A percentile compares a stretch with the other conserved stretches of the same genome.
phyloP scores from a whole-genome alignment of 2,888 invertebrate species.

The Euplagia quadripunctaria region DNA sequence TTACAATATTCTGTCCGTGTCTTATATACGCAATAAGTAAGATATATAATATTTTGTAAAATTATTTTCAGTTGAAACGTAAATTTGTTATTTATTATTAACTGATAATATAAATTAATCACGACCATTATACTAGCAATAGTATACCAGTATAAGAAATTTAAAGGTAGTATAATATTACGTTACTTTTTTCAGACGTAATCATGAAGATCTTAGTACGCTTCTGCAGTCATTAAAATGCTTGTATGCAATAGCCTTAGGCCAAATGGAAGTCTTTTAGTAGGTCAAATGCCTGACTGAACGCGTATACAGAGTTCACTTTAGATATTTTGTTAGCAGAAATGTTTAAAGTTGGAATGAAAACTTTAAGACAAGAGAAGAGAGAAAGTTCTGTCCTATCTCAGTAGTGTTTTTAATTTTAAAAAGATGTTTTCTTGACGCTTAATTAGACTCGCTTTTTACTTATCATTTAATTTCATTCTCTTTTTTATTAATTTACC shows the following conservation, averaged over 20 bases:
- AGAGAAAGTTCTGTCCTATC: background rate
- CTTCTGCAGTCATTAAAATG: constrained; percentile 12
- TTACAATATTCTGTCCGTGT: too few species aligned
- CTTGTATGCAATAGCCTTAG: constrained; percentile 4
- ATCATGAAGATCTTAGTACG: constrained; percentile 9
- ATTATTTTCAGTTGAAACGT: too few species aligned
- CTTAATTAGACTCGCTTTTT: constrained; percentile 20
- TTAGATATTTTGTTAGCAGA: background rate
- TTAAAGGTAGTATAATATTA: too few species aligned
- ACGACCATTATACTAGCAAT: too few species aligned
- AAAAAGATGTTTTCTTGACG: constrained; percentile 18
- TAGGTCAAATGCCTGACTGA: constrained; percentile 4
- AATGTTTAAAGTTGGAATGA: background rate
- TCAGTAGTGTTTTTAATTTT: constrained; percentile 22
- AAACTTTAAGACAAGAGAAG: background rate
- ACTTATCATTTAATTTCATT: background rate
- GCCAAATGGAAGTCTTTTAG: background rate
- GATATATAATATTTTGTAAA: too few species aligned
- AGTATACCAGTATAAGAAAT: too few species aligned
- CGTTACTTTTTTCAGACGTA: background rate
- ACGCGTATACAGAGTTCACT: background rate
- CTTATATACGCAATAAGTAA: too few species aligned
- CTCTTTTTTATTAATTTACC: background rate
- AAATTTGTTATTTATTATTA: too few species aligned
- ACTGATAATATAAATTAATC: too few species aligned